Conservation (phyloP, 2,797 vertebrate genomes). For the Intellagama lesueurii region DNA sequence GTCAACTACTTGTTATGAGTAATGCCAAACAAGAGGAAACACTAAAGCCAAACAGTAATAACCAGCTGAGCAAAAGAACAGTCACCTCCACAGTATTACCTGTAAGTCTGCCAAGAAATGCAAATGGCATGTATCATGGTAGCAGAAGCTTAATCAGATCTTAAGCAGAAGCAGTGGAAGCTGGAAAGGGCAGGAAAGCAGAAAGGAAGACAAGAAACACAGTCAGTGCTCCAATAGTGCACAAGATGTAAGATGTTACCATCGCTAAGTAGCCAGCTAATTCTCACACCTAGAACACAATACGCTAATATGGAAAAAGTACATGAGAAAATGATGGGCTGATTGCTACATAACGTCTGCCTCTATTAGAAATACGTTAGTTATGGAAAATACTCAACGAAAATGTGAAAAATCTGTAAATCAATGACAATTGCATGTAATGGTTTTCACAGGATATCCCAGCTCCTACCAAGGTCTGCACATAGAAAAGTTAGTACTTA, state of each 20-base stretch:
- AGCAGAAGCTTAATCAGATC: background rate
- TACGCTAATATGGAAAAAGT: background rate
- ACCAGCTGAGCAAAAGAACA: conserved; percentile 17
- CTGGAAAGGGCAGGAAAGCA: conserved; percentile 7
- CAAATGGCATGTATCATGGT: background rate
- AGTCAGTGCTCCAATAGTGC: conserved; percentile 1
- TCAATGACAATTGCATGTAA: background rate
- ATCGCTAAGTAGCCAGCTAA: background rate
- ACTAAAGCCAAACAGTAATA: background rate
- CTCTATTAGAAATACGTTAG: background rate
- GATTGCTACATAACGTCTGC: background rate
- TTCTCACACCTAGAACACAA: background rate
- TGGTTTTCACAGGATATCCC: background rate
- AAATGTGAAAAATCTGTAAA: background rate
- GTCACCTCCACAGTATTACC: conserved; percentile 16
- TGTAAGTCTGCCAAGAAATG: conserved; percentile 13
- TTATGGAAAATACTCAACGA: background rate
- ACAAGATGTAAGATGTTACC: background rate
- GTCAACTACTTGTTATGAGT: background rate
- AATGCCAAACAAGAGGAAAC: background rate
- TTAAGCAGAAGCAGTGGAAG: conserved; percentile 18
- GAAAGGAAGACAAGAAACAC: background rate
- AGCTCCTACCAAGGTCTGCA: background rate
- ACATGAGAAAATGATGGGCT: background rate
- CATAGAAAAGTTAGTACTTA: background rate